phyloP scores from a whole-genome alignment of 1,140 invertebrate species.

The Drosophila mojavensis region DNA sequence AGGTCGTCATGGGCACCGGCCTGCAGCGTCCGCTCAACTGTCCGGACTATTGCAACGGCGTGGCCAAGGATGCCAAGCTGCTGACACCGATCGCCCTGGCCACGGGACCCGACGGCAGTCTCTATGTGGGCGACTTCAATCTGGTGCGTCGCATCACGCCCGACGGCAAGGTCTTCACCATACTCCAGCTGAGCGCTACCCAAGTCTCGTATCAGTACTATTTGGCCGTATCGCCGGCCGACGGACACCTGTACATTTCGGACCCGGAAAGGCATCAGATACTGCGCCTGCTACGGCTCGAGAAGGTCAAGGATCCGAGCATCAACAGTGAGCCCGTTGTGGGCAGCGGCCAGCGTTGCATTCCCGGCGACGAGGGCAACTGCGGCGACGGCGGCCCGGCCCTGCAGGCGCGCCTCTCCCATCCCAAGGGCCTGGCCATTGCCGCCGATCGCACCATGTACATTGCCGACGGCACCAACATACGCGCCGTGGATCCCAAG shows the following conservation, averaged over 20 bases:
- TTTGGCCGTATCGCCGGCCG: slow-evolving; percentile 96
- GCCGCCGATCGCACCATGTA: slow-evolving; percentile 96
- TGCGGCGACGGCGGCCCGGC: slow-evolving; percentile 98
- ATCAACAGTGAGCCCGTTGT: slow-evolving; percentile 95
- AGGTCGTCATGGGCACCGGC: slow-evolving; percentile 97
- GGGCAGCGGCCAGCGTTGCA: slow-evolving; percentile 97
- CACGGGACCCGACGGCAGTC: slow-evolving; percentile 96
- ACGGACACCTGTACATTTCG: slow-evolving; percentile 98
- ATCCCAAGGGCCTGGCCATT: slow-evolving; percentile 98
- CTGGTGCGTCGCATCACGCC: slow-evolving; percentile 96
- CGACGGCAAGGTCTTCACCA: slow-evolving; percentile 95
- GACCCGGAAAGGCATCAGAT: slow-evolving; percentile 97
- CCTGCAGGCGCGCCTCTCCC: slow-evolving; percentile 94
- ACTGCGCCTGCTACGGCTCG: slow-evolving; percentile 89
- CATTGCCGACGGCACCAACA: slow-evolving; percentile 97
- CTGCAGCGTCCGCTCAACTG: slow-evolving; percentile 91
- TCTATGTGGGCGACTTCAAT: slow-evolving; percentile 99
- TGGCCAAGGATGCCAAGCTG: slow-evolving; percentile 93
- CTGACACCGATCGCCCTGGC: slow-evolving; percentile 96
- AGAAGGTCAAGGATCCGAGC: slow-evolving; percentile 91
- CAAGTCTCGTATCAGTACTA: slow-evolving; percentile 98
- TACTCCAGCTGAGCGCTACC: slow-evolving; percentile 95
- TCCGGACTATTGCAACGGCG: slow-evolving; percentile 92
- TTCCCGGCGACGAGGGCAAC: slow-evolving; percentile 94
- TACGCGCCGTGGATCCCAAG: slow-evolving; percentile 94